Conservation (phyloP, 2,113 vertebrate species). For the Chaetodon trifascialis region DNA sequence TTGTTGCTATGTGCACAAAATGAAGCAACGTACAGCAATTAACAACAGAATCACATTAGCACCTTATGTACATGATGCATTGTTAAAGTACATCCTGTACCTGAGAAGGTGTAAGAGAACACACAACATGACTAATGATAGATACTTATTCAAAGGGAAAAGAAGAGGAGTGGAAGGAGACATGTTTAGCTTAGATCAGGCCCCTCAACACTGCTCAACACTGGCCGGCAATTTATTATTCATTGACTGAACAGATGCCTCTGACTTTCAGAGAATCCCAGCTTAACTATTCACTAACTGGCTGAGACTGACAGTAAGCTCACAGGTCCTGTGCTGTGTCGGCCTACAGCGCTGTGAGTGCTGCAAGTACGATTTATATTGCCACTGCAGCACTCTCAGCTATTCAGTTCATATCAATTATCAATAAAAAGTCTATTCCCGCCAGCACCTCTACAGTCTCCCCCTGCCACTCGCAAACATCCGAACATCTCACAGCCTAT, state of each 20-base stretch:
- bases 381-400: constrained; percentile 37
- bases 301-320: constrained; percentile 34
- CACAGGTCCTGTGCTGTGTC: constrained; percentile 19
- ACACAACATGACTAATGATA: constrained; percentile 17
- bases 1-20: neutral
- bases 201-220: constrained; percentile 23
- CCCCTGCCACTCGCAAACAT: constrained; percentile 31
- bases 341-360: constrained; percentile 3
- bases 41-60: neutral
- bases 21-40: neutral
- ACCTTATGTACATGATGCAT: neutral
- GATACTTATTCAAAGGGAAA: constrained; percentile 7
- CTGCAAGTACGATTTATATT: constrained; percentile 38
- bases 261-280: constrained; percentile 28
- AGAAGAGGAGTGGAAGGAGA: constrained; percentile 3
- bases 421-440: constrained; percentile 53
- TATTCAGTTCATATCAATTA: constrained; percentile 66
- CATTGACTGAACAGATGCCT: constrained; percentile 50
- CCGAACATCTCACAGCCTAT: constrained; percentile 31
- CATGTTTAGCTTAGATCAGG: constrained; percentile 37
- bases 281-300: constrained; percentile 25
- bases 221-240: constrained; percentile 47
- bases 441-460: constrained; percentile 5
- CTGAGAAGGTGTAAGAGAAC: neutral
- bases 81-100: neutral